These are phyloP conservation scores for Syngnathus typhle DNA, from an alignment of 2,113 vertebrate genomes.

Conservation along the genomic window DNA sequence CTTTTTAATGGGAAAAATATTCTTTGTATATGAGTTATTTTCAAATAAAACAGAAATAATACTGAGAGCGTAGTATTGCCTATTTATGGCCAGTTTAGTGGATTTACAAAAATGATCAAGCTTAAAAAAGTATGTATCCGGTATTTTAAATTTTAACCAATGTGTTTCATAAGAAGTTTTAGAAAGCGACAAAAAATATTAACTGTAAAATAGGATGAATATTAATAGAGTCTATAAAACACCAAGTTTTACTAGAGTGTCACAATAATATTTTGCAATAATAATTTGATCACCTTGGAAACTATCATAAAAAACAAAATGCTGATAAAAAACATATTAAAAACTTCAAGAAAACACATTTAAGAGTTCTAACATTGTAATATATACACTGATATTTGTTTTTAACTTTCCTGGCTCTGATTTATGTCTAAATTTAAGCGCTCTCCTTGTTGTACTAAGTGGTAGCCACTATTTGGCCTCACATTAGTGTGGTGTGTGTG, in stretches of 20 bases:
- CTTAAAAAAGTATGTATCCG: neutral
- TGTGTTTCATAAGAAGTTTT: neutral
- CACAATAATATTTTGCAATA: neutral
- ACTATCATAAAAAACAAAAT: neutral
- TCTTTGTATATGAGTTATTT: neutral
- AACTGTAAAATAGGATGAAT: neutral
- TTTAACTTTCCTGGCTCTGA: conserved; percentile 36
- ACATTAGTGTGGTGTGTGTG: conserved; percentile 29
- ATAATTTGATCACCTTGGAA: neutral
- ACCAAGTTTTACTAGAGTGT: neutral
- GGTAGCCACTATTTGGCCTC: conserved; percentile 44
- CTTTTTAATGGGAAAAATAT: neutral
- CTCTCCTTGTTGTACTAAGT: conserved; percentile 4
- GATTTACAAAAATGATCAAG: neutral
- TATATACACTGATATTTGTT: neutral
- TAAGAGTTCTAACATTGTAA: conserved; percentile 5
- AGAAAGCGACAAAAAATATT: neutral
- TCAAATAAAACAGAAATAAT: neutral
- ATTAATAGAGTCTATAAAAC: neutral
- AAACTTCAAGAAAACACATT: conserved; percentile 8
- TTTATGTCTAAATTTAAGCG: conserved; percentile 38
- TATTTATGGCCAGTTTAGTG: neutral
- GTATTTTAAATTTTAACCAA: neutral
- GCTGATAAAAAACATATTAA: neutral
- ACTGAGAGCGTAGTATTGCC: neutral